These are phyloP conservation scores for Falco punctatus DNA, from an alignment of 2,113 vertebrate species.

Conservation along the genomic window DNA sequence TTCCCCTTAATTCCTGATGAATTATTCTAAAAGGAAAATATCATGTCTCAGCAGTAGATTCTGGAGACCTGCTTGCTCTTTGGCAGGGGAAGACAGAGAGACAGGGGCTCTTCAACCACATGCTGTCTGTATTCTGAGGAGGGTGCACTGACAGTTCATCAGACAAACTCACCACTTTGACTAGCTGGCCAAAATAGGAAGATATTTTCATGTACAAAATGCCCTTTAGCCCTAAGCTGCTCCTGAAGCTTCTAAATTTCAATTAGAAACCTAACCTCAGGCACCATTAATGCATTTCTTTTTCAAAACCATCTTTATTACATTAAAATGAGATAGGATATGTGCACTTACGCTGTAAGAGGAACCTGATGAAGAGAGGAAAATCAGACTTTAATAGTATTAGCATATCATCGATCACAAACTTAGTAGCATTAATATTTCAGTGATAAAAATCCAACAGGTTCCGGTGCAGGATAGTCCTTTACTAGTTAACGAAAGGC, in stretches of 20 bases:
- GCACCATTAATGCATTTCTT: neutral
- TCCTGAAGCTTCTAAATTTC: neutral
- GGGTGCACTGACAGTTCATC: neutral
- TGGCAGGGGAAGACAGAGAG: neutral
- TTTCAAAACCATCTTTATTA: neutral
- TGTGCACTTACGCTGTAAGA: neutral
- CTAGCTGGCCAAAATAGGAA: neutral
- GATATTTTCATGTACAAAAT: neutral
- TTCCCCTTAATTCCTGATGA: neutral
- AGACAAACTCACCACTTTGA: neutral
- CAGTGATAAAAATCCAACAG: neutral
- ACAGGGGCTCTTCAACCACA: neutral
- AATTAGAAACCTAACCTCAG: neutral
- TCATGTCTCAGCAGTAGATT: neutral
- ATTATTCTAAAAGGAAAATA: constrained; percentile 35
- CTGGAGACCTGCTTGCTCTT: constrained; percentile 2
- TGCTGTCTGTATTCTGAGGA: neutral
- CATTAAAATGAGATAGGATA: neutral
- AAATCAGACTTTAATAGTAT: neutral
- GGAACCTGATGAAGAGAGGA: neutral
- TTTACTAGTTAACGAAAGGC: neutral
- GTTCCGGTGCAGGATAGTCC: neutral
- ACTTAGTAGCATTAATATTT: neutral
- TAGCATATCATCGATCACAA: neutral
- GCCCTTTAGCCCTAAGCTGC: neutral